Evolutionary conservation across 2,888 invertebrate genomes (phyloP).

Genomic region (Chrysina gloriosa): DNA sequence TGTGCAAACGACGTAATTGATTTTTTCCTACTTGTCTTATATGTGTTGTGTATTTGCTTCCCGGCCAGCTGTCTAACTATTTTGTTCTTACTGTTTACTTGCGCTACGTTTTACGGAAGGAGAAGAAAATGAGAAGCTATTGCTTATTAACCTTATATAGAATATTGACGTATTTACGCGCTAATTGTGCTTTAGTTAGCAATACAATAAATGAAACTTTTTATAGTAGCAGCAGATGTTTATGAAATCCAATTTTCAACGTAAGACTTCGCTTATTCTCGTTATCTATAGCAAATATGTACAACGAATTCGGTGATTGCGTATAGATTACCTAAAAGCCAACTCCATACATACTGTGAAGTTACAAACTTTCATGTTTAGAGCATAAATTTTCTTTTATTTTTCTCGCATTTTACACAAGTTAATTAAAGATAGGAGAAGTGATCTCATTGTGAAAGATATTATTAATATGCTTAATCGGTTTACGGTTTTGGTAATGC

Average conservation of each 20-base stretch:
- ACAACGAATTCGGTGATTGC: too few species aligned
- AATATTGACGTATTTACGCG: background rate
- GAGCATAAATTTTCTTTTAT: background rate
- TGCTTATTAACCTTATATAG: slow-evolving; percentile 12
- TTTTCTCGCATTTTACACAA: background rate
- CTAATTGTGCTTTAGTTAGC: background rate
- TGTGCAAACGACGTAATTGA: slow-evolving; percentile 24
- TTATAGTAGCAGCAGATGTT: background rate
- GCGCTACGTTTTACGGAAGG: background rate
- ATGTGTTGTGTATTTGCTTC: background rate
- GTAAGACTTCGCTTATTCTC: background rate
- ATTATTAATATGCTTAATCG: too few species aligned
- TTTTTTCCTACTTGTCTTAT: background rate
- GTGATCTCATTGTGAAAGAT: too few species aligned
- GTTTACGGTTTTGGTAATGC: too few species aligned
- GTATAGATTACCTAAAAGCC: too few species aligned
- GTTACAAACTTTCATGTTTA: background rate
- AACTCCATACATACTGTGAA: too few species aligned
- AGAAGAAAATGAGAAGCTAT: slow-evolving; percentile 2
- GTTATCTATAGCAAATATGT: too few species aligned
- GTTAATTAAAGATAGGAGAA: too few species aligned
- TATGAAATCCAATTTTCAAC: background rate
- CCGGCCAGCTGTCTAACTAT: background rate
- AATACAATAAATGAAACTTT: background rate
- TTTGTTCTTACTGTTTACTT: background rate